Base-by-base conservation (phyloP, 2,888 invertebrate species). In the Leptopilina syphax region DNA sequence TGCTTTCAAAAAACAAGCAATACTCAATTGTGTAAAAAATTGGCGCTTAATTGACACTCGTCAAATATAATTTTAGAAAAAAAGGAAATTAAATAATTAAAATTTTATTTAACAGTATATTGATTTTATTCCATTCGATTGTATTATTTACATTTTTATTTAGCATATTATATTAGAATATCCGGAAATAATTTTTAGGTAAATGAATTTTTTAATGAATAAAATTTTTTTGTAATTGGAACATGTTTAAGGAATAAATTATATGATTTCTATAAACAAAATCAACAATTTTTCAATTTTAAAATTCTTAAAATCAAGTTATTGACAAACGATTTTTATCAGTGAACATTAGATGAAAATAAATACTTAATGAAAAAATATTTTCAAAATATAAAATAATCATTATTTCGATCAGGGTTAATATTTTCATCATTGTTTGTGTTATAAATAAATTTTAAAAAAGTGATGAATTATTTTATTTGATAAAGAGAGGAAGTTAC, bases 51-150 rank as follows among this genome's bases (percentile, higher is more conserved):
- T 34, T 4, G 34, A 3, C 4, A 34, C 34, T 34, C 34, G 34
- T 34, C 34, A 6, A 60, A 18, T 66, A 13, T 68, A 1, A 44
- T 68, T 68, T 47, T 67, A 44, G 5, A 24, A 44, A 6, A 68
- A 70, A 70, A 13, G 18, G 18, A 18, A 18, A 18, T 18, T 18
- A 18, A 18, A 18, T 18, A 18, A 54, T 7, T 7, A 50, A 13
- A 47, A 7, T 6, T 73, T 57, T 57, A 5, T 73, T 73, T 1
- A 8, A 73, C 9, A n/a, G 13, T 70, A 54, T 34, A 73, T 67
- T 50, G 34, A 24, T 73, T 79, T 79, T 79, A 4, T 70, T 65
- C 13, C 9, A 70, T 68, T 44, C 18, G 12, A 78, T 80, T 60
- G 44, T 13, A 57, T 63, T 78, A 41, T 60, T 54, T 60, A 34